Conservation (phyloP, 2,888 invertebrate species). For the Hybos culiciformis region DNA sequence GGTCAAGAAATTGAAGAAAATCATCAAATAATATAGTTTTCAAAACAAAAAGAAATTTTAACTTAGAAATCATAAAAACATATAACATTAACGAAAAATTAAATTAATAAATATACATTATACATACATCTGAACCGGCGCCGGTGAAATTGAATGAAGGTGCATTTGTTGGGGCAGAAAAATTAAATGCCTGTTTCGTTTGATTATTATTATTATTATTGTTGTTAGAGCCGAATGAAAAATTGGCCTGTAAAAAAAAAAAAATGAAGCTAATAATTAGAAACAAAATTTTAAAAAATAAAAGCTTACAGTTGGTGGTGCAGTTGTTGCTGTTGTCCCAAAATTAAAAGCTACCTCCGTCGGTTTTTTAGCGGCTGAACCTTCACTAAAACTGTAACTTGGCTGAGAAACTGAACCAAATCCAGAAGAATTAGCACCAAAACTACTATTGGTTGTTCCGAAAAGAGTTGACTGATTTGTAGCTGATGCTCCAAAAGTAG, state of each 20-base stretch:
- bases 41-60: not conserved
- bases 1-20: not conserved
- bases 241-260: slow-evolving; percentile 14
- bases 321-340: slow-evolving; percentile 9
- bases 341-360: slow-evolving; percentile 17
- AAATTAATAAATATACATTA: not conserved
- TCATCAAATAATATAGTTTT: not conserved
- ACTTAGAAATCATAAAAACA: not conserved
- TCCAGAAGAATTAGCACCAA: slow-evolving; percentile 3
- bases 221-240: slow-evolving; percentile 16
- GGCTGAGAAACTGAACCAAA: slow-evolving; percentile 1
- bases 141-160: slow-evolving; percentile 13
- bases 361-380: slow-evolving; percentile 21
- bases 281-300: not conserved
- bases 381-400: slow-evolving; percentile 13
- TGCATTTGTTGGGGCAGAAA: slow-evolving; percentile 9
- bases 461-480: slow-evolving; percentile 7
- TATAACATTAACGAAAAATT: not conserved
- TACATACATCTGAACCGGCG: slow-evolving; percentile 10
- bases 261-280: not conserved
- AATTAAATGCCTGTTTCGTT: slow-evolving; percentile 18
- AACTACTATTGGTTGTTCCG: slow-evolving; percentile 8
- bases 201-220: slow-evolving; percentile 14
- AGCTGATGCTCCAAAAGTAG: slow-evolving; percentile 13
- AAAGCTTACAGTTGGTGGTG: slow-evolving; percentile 4